Evolutionary conservation across 2,113 vertebrate species (phyloP).

Genomic region (Brienomyrus longianalis): DNA sequence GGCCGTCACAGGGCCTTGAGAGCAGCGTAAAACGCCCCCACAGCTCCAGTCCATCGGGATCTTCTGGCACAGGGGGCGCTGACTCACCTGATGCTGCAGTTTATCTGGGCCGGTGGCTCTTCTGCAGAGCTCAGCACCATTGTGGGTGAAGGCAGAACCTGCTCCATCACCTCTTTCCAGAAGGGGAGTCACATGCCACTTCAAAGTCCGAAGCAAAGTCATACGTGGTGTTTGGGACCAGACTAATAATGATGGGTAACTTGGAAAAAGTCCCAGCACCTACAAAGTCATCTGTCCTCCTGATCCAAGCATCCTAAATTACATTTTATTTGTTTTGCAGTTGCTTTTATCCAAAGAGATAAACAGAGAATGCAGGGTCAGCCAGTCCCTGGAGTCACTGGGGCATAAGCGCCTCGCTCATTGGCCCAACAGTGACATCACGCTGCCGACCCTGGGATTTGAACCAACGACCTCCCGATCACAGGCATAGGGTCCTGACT

Average conservation of each 20-base stretch:
- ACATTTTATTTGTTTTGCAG: not conserved
- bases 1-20: not conserved
- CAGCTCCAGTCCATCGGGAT: not conserved
- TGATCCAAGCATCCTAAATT: not conserved
- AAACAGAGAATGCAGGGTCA: not conserved
- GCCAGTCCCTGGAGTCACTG: not conserved
- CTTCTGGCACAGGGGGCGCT: not conserved
- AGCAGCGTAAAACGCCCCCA: not conserved
- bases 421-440: not conserved
- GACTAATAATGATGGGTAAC: not conserved
- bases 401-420: not conserved
- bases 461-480: not conserved
- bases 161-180: not conserved
- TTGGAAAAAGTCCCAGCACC: not conserved
- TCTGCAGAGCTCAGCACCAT: not conserved
- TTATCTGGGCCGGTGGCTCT: not conserved
- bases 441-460: not conserved
- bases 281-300: not conserved
- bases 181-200: not conserved
- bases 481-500: not conserved
- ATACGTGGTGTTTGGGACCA: not conserved
- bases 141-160: not conserved
- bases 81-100: not conserved
- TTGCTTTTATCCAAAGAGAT: not conserved
- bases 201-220: not conserved